Evolutionary conservation across 2,797 vertebrate species (phyloP).

Genomic region (Pangasius sanitwongsei): DNA sequence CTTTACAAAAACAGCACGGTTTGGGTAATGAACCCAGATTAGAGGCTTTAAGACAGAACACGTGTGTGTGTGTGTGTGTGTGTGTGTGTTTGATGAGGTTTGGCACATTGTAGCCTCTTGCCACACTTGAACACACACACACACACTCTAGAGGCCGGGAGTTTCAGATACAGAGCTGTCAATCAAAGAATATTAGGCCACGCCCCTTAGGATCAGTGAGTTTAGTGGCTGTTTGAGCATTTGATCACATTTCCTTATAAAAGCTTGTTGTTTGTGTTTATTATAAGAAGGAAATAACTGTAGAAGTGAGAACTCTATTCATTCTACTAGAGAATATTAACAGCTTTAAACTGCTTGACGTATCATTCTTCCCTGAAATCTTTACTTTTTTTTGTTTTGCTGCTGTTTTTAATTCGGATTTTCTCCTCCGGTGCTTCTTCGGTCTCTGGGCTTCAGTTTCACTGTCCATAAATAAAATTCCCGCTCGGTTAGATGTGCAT

Average conservation of each 20-base stretch:
- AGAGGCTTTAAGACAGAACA: conserved; percentile 28
- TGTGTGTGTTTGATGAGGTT: background rate
- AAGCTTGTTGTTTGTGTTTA: background rate
- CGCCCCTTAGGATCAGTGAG: too few relatives aligned
- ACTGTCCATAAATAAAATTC: background rate
- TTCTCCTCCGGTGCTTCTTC: background rate
- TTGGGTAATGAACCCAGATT: conserved; percentile 43
- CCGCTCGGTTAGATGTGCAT: background rate
- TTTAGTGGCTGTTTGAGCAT: background rate
- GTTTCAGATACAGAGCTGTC: background rate
- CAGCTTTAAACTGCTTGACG: background rate
- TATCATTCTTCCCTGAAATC: background rate
- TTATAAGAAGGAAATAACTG: background rate
- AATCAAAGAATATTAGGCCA: background rate
- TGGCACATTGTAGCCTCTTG: background rate
- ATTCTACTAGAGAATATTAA: background rate
- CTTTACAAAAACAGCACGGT: conserved; percentile 21
- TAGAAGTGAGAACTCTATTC: background rate
- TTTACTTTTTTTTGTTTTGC: background rate
- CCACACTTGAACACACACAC: background rate
- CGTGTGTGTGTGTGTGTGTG: background rate
- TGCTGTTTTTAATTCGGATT: background rate
- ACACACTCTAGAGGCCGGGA: background rate
- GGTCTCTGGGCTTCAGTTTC: background rate
- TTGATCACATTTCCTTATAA: background rate